These are phyloP conservation scores for Sebastes diploproa DNA, from an alignment of 2,797 vertebrate species.

Conservation along the genomic window DNA sequence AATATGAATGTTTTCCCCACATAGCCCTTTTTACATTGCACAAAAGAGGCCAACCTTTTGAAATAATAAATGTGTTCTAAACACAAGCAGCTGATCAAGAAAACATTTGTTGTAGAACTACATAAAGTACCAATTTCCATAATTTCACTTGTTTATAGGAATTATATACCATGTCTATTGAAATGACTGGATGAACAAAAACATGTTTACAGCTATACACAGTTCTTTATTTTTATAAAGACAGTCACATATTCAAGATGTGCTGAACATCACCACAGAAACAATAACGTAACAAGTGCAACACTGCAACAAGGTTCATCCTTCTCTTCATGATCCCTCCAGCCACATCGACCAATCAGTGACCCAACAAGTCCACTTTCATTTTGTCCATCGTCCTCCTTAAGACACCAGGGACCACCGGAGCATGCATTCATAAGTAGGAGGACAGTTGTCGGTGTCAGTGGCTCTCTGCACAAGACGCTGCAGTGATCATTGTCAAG, in stretches of 20 bases:
- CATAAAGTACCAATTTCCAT: background rate
- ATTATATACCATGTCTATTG: background rate
- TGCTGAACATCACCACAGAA: slow-evolving; percentile 54
- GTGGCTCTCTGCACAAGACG: slow-evolving; percentile 25
- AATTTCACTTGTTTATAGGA: background rate
- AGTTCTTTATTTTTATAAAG: slow-evolving; percentile 65
- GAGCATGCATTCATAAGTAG: slow-evolving; percentile 59
- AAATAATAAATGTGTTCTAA: background rate
- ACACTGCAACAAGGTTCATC: slow-evolving; percentile 38
- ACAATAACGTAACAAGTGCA: slow-evolving; percentile 25
- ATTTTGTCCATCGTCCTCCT: slow-evolving; percentile 43
- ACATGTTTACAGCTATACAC: slow-evolving; percentile 44
- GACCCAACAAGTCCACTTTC: slow-evolving; percentile 8
- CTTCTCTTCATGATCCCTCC: slow-evolving; percentile 12
- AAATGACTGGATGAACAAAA: background rate
- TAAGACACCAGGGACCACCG: slow-evolving; percentile 32
- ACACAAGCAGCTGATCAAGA: background rate
- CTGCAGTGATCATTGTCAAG: slow-evolving; percentile 43
- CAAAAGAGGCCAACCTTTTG: background rate
- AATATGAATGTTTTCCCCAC: background rate
- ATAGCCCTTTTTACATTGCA: background rate
- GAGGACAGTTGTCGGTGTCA: slow-evolving; percentile 17
- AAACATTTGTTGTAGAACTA: background rate
- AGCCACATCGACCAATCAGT: background rate
- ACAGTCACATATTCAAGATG: slow-evolving; percentile 53